Conservation (phyloP, 2,888 invertebrate species). For the Volucella zonaria region DNA sequence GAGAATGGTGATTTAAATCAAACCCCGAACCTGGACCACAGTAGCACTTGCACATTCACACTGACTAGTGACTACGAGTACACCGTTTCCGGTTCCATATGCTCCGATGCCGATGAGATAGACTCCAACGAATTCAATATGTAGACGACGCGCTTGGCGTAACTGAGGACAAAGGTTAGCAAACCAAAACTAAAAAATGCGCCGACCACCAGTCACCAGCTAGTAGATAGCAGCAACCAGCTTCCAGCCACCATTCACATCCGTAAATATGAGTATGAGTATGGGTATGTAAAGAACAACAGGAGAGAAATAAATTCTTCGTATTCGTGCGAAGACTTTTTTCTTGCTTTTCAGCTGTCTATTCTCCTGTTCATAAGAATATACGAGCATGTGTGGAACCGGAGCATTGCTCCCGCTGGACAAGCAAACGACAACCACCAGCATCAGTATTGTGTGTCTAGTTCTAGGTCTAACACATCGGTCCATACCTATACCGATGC, state of each 20-base stretch:
- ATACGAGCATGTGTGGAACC: slow-evolving; percentile 32
- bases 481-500: background rate
- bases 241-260: slow-evolving; percentile 20
- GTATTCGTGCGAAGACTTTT: slow-evolving; percentile 55
- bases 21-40: slow-evolving; percentile 61
- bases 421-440: slow-evolving; percentile 45
- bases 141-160: slow-evolving; percentile 20
- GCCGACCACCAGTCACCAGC: slow-evolving; percentile 1
- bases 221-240: background rate
- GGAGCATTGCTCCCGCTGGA: slow-evolving; percentile 53
- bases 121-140: slow-evolving; percentile 56
- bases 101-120: slow-evolving; percentile 47
- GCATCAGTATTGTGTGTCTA: slow-evolving; percentile 56
- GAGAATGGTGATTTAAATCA: slow-evolving; percentile 28
- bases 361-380: slow-evolving; percentile 57
- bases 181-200: slow-evolving; percentile 44
- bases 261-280: slow-evolving; percentile 7
- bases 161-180: slow-evolving; percentile 50
- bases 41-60: slow-evolving; percentile 59
- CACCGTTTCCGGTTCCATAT: slow-evolving; percentile 27
- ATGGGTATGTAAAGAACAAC: slow-evolving; percentile 61
- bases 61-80: background rate
- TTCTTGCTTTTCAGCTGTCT: slow-evolving; percentile 23
- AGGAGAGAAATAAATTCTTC: slow-evolving; percentile 64
- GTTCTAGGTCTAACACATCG: background rate